Conservation (phyloP, 1,140 invertebrate genomes). For the Megalonaias nervosa region DNA sequence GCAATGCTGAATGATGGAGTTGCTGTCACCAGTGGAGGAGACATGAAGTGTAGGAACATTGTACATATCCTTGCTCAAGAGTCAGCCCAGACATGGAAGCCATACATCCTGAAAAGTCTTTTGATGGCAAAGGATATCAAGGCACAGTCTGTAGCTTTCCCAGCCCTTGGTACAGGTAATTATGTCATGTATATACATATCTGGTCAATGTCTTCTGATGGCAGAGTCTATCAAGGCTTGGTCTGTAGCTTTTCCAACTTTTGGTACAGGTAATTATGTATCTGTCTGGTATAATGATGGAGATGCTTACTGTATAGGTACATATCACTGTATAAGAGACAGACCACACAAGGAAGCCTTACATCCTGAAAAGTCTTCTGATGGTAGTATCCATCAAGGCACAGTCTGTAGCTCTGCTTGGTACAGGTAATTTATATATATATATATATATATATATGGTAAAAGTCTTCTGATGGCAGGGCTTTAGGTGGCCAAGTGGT, state of each 20-base stretch:
- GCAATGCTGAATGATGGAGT: slow-evolving; percentile 12
- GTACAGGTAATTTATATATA: too few species aligned
- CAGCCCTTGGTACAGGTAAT: slow-evolving; percentile 17
- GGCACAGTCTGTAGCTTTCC: slow-evolving; percentile 18
- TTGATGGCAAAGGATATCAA: not conserved
- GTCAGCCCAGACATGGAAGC: slow-evolving; percentile 8
- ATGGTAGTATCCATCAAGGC: not conserved
- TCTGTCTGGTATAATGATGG: too few species aligned
- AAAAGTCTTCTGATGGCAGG: too few species aligned
- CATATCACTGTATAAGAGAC: not conserved
- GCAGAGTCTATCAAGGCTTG: slow-evolving; percentile 2
- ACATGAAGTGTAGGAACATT: slow-evolving; percentile 18
- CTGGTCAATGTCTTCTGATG: too few species aligned
- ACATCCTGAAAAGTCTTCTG: slow-evolving; percentile 2
- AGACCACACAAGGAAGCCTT: slow-evolving; percentile 1
- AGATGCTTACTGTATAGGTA: too few species aligned
- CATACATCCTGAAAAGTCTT: slow-evolving; percentile 7
- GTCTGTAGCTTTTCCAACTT: slow-evolving; percentile 25
- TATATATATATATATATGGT: too few species aligned
- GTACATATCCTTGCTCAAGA: slow-evolving; percentile 29
- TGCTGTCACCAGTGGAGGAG: slow-evolving; percentile 18
- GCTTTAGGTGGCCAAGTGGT: too few species aligned
- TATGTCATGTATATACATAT: too few species aligned
- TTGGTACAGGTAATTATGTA: slow-evolving; percentile 24
- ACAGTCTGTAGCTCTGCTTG: too few species aligned